A percentile compares a stretch with the other conserved stretches of the same genome.
Evolutionary conservation across 2,113 vertebrate genomes (phyloP).

Genomic region (Ellobius talpinus): DNA sequence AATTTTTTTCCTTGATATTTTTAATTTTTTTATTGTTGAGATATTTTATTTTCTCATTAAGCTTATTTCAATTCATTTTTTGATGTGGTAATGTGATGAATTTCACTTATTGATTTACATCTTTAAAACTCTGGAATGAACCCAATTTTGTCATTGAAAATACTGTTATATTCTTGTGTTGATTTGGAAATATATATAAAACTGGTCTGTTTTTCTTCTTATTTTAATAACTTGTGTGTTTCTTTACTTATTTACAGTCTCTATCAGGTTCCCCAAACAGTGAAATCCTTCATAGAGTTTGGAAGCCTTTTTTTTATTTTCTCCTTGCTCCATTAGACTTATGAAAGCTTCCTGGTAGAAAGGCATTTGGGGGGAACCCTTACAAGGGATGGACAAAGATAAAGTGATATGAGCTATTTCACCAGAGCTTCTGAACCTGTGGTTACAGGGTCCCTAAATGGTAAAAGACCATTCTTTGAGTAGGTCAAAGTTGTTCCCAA

Average conservation of each 20-base stretch:
- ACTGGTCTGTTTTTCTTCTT: background rate
- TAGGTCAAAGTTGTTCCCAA: no score
- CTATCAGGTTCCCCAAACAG: background rate
- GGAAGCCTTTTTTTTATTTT: background rate
- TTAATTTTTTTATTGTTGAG: background rate
- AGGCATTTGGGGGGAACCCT: fast-evolving
- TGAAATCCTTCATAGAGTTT: background rate
- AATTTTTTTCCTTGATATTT: background rate
- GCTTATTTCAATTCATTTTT: background rate
- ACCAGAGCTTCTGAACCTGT: background rate
- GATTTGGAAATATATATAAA: background rate
- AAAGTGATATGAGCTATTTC: background rate
- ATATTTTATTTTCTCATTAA: background rate
- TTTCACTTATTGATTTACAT: background rate
- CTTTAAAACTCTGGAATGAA: background rate
- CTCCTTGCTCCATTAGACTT: background rate
- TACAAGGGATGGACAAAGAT: fast-evolving
- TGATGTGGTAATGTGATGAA: background rate
- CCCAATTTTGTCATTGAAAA: background rate
- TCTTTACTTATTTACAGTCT: background rate
- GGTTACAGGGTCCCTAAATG: fast-evolving
- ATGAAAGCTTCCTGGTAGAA: background rate
- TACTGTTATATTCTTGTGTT: background rate
- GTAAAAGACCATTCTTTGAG: background rate
- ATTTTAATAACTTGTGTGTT: background rate